phyloP scores from a whole-genome alignment of 2,113 vertebrate species.

The Dipodomys spectabilis region DNA sequence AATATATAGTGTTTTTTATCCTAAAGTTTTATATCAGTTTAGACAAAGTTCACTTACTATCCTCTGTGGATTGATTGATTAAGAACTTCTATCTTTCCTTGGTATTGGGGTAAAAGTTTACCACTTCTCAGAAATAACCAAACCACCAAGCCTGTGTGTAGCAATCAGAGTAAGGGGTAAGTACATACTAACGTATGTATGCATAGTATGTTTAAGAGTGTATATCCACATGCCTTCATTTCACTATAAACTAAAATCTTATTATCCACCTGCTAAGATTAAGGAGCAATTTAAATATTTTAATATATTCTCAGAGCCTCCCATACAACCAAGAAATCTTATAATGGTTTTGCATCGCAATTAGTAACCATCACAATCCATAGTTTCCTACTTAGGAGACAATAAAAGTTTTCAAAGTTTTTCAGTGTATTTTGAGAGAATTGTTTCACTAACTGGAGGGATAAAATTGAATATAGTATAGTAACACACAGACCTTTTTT shows the following conservation, averaged over 20 bases:
- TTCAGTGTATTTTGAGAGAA: not conserved
- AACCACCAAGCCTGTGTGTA: not conserved
- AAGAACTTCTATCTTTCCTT: not conserved
- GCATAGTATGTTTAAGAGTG: not conserved
- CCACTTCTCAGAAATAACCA: not conserved
- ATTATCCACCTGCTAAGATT: not conserved
- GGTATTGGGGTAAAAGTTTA: not conserved
- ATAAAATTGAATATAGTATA: not conserved
- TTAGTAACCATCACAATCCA: not conserved
- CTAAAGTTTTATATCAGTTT: constrained; percentile 39
- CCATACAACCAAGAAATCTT: not conserved
- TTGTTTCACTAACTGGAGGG: not conserved
- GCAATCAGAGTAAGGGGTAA: not conserved
- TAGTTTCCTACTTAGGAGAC: not conserved
- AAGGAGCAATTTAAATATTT: not conserved
- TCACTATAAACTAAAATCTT: not conserved
- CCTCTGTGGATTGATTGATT: not conserved
- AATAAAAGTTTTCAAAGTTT: constrained; percentile 16
- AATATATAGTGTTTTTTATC: constrained; percentile 44
- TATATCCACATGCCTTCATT: not conserved
- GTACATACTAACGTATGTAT: not conserved
- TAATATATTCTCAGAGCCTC: not conserved
- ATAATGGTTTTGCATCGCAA: constrained; percentile 7
- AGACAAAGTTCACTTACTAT: constrained; percentile 47
- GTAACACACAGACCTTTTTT: not conserved